These are phyloP conservation scores for Tachyglossus aculeatus DNA, from an alignment of 2,797 vertebrate genomes.

Conservation along the genomic window DNA sequence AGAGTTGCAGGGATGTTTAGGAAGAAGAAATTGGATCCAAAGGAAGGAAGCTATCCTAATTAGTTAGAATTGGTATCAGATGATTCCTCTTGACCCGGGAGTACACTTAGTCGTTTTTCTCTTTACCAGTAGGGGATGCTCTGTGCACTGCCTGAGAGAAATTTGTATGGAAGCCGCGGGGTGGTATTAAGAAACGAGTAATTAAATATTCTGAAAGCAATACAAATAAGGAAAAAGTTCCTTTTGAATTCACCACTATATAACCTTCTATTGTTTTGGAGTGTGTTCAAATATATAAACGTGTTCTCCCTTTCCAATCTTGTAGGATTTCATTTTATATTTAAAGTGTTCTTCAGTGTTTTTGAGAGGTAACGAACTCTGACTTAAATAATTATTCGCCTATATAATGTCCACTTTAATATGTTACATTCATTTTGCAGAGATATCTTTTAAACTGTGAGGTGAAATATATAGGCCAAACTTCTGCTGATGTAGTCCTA, in stretches of 20 bases:
- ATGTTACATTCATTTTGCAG: too few relatives aligned
- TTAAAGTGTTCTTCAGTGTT: background rate
- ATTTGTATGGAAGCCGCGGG: background rate
- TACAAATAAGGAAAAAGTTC: background rate
- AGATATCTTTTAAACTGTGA: too few relatives aligned
- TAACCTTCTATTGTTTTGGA: background rate
- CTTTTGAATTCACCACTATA: background rate
- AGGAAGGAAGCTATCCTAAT: background rate
- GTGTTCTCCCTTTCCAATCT: background rate
- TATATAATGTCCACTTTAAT: too few relatives aligned
- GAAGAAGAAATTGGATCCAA: rapidly evolving
- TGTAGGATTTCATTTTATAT: background rate
- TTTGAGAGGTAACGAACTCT: too few relatives aligned
- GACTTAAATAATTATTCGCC: too few relatives aligned
- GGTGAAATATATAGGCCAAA: too few relatives aligned
- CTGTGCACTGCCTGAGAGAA: background rate
- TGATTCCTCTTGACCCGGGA: background rate
- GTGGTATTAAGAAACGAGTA: rapidly evolving
- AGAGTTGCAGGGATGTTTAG: too few relatives aligned
- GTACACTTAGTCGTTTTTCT: background rate
- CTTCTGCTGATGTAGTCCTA: too few relatives aligned
- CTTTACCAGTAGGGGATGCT: conserved; percentile 58
- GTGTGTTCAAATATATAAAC: background rate
- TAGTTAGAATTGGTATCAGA: background rate
- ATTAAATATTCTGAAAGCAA: background rate